These are phyloP conservation scores for Platycheirus rosarum DNA, from an alignment of 2,888 invertebrate genomes.

Conservation along the genomic window DNA sequence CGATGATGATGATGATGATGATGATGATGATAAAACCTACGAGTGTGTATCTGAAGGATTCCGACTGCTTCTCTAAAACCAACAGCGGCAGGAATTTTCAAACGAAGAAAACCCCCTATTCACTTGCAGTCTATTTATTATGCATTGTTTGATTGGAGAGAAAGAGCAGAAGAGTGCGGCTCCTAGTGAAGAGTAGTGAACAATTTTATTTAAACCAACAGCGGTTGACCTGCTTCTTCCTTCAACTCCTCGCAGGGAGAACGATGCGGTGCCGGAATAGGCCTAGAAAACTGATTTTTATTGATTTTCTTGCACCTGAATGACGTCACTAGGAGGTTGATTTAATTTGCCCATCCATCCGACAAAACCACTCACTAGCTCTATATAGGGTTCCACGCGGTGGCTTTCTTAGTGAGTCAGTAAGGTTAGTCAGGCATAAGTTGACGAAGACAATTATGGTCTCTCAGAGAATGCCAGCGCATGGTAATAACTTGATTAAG, in stretches of 20 bases:
- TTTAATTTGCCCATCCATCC: slow-evolving; percentile 48
- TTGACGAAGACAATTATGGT: slow-evolving; percentile 21
- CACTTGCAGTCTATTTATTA: slow-evolving; percentile 55
- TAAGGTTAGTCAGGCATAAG: slow-evolving; percentile 9
- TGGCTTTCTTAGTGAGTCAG: slow-evolving; percentile 22
- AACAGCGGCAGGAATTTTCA: background rate
- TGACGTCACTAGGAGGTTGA: slow-evolving; percentile 60
- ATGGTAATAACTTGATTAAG: slow-evolving; percentile 21
- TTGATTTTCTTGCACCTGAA: slow-evolving; percentile 59
- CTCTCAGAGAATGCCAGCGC: slow-evolving; percentile 10
- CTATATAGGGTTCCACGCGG: too few species aligned
- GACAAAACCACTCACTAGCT: background rate
- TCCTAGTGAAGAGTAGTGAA: background rate
- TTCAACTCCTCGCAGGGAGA: background rate
- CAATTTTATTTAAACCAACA: slow-evolving; percentile 5
- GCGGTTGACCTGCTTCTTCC: too few species aligned
- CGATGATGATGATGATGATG: background rate
- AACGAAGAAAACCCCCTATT: slow-evolving; percentile 33
- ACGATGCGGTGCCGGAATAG: slow-evolving; percentile 1
- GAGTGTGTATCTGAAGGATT: slow-evolving; percentile 6
- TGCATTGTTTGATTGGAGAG: slow-evolving; percentile 38
- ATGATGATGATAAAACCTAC: background rate
- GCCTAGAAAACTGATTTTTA: slow-evolving; percentile 63
- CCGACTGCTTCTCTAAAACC: slow-evolving; percentile 5
- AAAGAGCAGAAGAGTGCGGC: background rate